A percentile compares a stretch with the other conserved stretches of the same genome.
Conservation (phyloP, 2,113 vertebrate genomes). For the Pundamilia nyererei region DNA sequence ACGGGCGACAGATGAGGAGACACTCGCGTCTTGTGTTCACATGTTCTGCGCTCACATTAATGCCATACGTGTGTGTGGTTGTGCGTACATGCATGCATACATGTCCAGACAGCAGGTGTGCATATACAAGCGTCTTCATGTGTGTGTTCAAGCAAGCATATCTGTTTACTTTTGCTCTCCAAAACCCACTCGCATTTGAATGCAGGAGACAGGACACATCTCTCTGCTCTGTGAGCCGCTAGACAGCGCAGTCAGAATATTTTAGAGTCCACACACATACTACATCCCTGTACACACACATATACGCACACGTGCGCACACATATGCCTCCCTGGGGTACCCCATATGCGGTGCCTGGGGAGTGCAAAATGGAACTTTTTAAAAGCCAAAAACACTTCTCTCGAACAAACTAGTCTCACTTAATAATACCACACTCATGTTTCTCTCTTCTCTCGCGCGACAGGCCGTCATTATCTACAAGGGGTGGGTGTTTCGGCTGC, state of each 20-base stretch:
- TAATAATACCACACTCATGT: constrained; percentile 58
- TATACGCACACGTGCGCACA: constrained; percentile 47
- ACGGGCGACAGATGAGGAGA: constrained; percentile 25
- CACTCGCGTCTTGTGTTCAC: constrained; percentile 12
- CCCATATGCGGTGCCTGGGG: constrained; percentile 59
- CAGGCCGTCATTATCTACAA: constrained; percentile 66
- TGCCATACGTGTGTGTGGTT: constrained; percentile 20
- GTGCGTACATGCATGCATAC: constrained; percentile 39
- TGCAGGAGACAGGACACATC: constrained; percentile 67
- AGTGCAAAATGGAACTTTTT: constrained; percentile 74
- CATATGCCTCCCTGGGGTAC: constrained; percentile 61
- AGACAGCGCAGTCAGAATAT: constrained; percentile 74
- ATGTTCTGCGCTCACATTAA: constrained; percentile 12
- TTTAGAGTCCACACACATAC: constrained; percentile 59
- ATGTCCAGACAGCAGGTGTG: constrained; percentile 48
- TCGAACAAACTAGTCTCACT: constrained; percentile 66
- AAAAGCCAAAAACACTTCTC: constrained; percentile 69
- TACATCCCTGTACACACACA: constrained; percentile 29
- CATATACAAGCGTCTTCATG: constrained; percentile 27
- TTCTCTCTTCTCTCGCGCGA: constrained; percentile 45
- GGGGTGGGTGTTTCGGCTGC: constrained; percentile 31
- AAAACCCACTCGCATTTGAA: constrained; percentile 68
- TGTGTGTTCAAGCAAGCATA: constrained; percentile 69
- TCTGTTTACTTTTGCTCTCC: constrained; percentile 68
- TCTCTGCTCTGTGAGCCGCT: constrained; percentile 63